Conservation (phyloP, 2,888 invertebrate genomes). For the Dryobotodes eremita region DNA sequence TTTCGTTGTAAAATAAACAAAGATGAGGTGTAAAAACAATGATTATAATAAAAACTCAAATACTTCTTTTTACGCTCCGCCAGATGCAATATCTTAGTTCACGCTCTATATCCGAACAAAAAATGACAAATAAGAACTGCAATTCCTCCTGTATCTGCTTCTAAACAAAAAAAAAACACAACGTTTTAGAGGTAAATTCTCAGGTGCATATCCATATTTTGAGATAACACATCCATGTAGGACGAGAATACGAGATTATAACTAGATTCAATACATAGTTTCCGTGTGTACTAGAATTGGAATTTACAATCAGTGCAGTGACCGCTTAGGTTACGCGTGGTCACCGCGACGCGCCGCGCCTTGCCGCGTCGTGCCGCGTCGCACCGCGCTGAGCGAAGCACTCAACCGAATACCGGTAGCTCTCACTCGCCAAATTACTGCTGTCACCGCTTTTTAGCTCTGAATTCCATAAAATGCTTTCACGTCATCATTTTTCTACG, state of each 20-base stretch:
- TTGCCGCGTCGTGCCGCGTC: slow-evolving; percentile 3
- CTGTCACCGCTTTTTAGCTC: slow-evolving; percentile 54
- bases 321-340: slow-evolving; percentile 34
- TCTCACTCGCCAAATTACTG: slow-evolving; percentile 71
- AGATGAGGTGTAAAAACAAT: slow-evolving; percentile 20
- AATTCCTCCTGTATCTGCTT: background rate
- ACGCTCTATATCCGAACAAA: slow-evolving; percentile 1
- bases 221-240: background rate
- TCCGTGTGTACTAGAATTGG: slow-evolving; percentile 27
- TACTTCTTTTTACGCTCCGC: slow-evolving; percentile 12
- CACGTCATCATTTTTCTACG: slow-evolving; percentile 54
- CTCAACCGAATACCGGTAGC: slow-evolving; percentile 67
- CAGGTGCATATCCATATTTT: slow-evolving; percentile 4
- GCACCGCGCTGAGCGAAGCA: slow-evolving; percentile 47
- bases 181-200: background rate
- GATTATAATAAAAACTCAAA: slow-evolving; percentile 23
- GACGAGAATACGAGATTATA: background rate
- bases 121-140: background rate
- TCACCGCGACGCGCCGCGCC: background rate
- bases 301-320: slow-evolving; percentile 60
- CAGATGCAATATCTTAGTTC: slow-evolving; percentile 17
- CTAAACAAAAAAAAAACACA: background rate
- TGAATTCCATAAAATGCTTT: slow-evolving; percentile 59
- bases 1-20: slow-evolving; percentile 20
- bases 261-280: slow-evolving; percentile 23